Evolutionary conservation across 2,888 invertebrate species (phyloP), one percentile per base, ranked within the genome.

Genomic region (Phortica magna): DNA sequence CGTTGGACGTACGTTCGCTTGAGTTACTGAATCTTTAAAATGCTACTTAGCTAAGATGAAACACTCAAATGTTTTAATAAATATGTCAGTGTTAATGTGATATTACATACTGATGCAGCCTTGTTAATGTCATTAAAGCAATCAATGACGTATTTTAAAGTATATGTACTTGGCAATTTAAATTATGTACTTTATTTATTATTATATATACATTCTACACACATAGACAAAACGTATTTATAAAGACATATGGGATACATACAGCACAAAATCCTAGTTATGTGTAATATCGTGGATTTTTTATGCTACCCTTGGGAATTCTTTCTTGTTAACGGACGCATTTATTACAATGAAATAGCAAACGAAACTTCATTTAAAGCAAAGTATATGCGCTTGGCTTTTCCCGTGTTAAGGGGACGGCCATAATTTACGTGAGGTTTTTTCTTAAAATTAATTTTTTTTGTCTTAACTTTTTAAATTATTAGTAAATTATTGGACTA

Each of bases 1-100:
- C 19, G 48, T 10, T 70, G 43, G 42, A 43, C 67, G 7, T 14
- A 17, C 31, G 39, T 19, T 41, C 7, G 73, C 17, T 31, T 71
- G 9, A n/a, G 22, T 74, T 75, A 17, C 22, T 59, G 64, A 7
- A 82, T 80, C 79, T 83, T 76, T 59, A 77, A 83, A 85, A 85
- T 85, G 83, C 83, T 86, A 85, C 88, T 83, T 85, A 88, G 85
- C 82, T 84, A 88, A 88, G 88, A 88, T 88, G 87, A 88, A 87
- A 88, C 88, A 88, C 85, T 88, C 88, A 88, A 85, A 78, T 81
- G 88, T 82, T 7, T 4, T 19, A 67, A 17, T 82, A 82, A 68
- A 70, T 64, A 31, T 80, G 71, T 77, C 14, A 19, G n/a, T 7
- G 17, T 41, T 43, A 12, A 68, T 10, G 42, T 9, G 7, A 17